Conservation (phyloP, 2,113 vertebrate genomes). For the Siniperca chuatsi region DNA sequence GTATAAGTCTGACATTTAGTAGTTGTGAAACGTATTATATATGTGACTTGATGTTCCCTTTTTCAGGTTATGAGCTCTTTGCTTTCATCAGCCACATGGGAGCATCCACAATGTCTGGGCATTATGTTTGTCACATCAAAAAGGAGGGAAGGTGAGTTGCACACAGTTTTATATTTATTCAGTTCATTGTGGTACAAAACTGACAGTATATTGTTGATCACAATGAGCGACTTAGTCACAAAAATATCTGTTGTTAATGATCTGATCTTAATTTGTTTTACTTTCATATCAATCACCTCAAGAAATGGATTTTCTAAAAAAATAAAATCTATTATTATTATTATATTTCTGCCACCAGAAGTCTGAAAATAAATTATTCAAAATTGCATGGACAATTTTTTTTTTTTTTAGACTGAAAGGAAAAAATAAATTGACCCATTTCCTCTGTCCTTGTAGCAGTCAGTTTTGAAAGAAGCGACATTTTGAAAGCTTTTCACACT, state of each 20-base stretch:
- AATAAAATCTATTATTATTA: background rate
- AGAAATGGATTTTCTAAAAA: background rate
- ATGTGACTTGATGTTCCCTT: background rate
- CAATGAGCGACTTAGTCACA: background rate
- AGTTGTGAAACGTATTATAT: background rate
- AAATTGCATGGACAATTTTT: background rate
- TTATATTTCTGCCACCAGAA: background rate
- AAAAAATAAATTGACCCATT: conserved; percentile 10
- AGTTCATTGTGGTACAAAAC: background rate
- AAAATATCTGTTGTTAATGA: background rate
- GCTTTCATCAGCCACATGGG: conserved; percentile 99
- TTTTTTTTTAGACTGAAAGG: conserved; percentile 14
- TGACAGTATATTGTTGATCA: background rate
- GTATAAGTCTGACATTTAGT: background rate
- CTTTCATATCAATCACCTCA: background rate
- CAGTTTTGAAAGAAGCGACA: background rate
- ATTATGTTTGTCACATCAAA: conserved; percentile 98
- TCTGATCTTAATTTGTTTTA: background rate
- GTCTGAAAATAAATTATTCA: background rate
- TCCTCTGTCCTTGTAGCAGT: background rate
- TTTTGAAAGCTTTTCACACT: background rate
- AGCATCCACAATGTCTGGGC: conserved; percentile 98
- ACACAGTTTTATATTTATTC: background rate
- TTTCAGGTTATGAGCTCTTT: conserved; percentile 94
- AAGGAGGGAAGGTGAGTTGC: conserved; percentile 95